Base-by-base conservation (phyloP, 1,140 invertebrate species). In the Zophobas atratus region DNA sequence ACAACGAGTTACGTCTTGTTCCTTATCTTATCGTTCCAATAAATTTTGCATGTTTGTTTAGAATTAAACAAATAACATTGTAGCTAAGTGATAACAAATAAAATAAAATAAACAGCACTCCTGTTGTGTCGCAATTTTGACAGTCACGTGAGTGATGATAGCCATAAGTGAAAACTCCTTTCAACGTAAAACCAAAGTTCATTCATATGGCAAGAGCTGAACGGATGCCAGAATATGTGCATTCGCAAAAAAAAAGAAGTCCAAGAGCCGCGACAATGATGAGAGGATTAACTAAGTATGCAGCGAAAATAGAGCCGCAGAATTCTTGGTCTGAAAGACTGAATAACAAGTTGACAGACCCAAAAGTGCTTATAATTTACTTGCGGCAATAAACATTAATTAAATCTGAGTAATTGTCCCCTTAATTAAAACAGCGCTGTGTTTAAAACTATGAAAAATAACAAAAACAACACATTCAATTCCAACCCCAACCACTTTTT, bases 151-250 rank as follows among this genome's bases (percentile, higher is more conserved):
- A 2, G 36, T 38, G 36, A 60, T 60, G 34, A 60, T 38, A 60
- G n/a, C 36, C n/a, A 6, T 36, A 55, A 39, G 6, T 39, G 34
- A 39, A 73, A 43, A 55, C 1, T 73, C 6, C 6, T 20, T 51
- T 51, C 49, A 38, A 55, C 76, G 76, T 77, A 77, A 72, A 73
- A 73, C 2, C 63, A 77, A 51, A 77, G 56, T 77, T 77, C 76
- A 77, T 77, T 77, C 76, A 77, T 72, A 77, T 77, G 46, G 38
- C 70, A 49, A 36, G 39, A 70, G 49, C 70, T 77, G 76, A 77
- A 77, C 55, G 39, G 53, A 6, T 77, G 76, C 76, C 76, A 77
- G 70, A 73, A 77, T 48, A 60, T 77, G 70, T 55, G 33, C 43
- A 35, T 43, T 57, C 36, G 36, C 32, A 43, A 63, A 51, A 63